Base-by-base conservation (phyloP, 2,888 invertebrate species). In the Hirtodrosophila duncani region DNA sequence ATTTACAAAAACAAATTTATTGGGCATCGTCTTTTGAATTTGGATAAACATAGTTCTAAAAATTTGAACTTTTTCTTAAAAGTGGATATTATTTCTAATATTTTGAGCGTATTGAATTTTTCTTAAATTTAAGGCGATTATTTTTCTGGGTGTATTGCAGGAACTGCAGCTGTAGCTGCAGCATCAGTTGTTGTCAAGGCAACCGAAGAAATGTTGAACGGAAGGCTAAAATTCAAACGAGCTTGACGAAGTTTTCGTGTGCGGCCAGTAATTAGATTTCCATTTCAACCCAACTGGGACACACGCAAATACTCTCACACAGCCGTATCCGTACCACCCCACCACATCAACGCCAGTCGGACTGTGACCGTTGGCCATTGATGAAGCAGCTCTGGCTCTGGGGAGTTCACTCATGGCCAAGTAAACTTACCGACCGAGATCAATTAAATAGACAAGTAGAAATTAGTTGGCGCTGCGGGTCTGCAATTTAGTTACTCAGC, bases 241-340 rank as follows among this genome's bases (percentile, higher is more conserved):
- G 24, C 26, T 26, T 26, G 17, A 38, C 24, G n/a, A 8, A 24
- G 31, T 60, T 41, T 58, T 61, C 33, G 67, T 64, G 71, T 71
- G 59, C 58, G 61, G 58, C 44, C 53, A 50, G 57, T 77, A 75
- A 81, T 81, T 79, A 75, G 80, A 67, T 75, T 79, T 37, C 24
- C 27, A 34, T 44, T 56, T 56, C 17, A 18, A 33, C 30, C 16
- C 52, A 10, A 31, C 24, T 8, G 13, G n/a, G 16, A 18, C 16
- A 24, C 38, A 29, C 50, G 20, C 37, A 52, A 52, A 31, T 39
- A n/a, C n/a, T n/a, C n/a, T n/a, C n/a, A n/a, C n/a, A n/a, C n/a
- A n/a, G n/a, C n/a, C n/a, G n/a, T n/a, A n/a, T n/a, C n/a, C n/a
- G n/a, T n/a, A n/a, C n/a, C n/a, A n/a, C n/a, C n/a, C n/a, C n/a